Evolutionary conservation across 1,140 invertebrate species (phyloP).

Genomic region (Chrysomallon squamiferum): DNA sequence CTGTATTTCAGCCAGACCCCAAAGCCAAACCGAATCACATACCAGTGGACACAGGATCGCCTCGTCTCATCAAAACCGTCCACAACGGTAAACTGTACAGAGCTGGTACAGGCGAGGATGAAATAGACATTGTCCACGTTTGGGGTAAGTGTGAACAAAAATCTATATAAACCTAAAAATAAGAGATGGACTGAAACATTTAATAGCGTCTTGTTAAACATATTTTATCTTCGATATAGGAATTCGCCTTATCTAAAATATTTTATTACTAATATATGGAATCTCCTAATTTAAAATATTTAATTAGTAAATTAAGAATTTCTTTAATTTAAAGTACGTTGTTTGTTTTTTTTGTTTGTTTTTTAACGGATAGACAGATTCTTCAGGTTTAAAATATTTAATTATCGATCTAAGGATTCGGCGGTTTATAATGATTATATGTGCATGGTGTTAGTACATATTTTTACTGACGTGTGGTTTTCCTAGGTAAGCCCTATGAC

Average conservation of each 20-base stretch:
- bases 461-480: background rate
- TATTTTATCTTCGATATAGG: background rate
- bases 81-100: conserved; percentile 42
- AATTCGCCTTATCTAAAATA: background rate
- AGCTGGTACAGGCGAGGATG: conserved; percentile 35
- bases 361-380: background rate
- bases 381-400: background rate
- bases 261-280: background rate
- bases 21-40: conserved; percentile 40
- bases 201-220: background rate
- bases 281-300: background rate
- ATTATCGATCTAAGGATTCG: background rate
- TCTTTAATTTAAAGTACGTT: background rate
- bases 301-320: background rate
- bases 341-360: background rate
- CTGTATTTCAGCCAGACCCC: conserved; percentile 41
- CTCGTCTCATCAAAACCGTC: conserved; percentile 28
- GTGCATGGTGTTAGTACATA: too few relatives aligned
- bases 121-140: conserved; percentile 43
- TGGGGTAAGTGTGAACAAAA: conserved; percentile 34
- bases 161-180: background rate
- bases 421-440: background rate
- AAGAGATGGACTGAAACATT: background rate
- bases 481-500: conserved; percentile 41
- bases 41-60: conserved; percentile 30